Evolutionary conservation across 2,113 vertebrate species (phyloP).

Genomic region (Lophotis ruficrista): DNA sequence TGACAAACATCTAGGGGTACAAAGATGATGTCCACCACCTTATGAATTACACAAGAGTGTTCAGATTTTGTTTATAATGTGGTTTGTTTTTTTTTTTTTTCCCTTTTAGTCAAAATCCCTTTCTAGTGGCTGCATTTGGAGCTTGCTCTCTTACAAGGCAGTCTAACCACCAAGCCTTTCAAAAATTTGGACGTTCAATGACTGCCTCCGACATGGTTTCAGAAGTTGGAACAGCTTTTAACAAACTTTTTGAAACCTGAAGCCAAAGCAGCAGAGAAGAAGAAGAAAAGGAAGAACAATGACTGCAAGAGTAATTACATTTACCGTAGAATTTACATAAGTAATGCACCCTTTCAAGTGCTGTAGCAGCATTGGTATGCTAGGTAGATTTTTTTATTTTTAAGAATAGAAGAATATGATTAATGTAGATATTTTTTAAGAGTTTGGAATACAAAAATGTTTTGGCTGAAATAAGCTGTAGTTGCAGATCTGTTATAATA

Average conservation of each 20-base stretch:
- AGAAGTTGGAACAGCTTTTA: conserved; percentile 91
- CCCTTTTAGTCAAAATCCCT: conserved; percentile 79
- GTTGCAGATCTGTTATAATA: conserved; percentile 66
- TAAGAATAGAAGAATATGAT: conserved; percentile 50
- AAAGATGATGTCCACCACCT: neutral
- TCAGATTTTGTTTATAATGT: neutral
- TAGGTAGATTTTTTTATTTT: conserved; percentile 63
- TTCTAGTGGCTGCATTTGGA: conserved; percentile 90
- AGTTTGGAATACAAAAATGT: conserved; percentile 46
- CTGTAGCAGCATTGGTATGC: conserved; percentile 57
- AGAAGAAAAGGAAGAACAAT: neutral
- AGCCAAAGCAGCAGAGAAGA: conserved; percentile 1
- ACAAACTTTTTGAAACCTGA: conserved; percentile 90
- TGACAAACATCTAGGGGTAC: neutral
- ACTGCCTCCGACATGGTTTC: conserved; percentile 94
- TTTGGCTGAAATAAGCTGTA: conserved; percentile 52
- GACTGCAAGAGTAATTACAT: conserved; percentile 10
- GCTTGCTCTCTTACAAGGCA: conserved; percentile 91
- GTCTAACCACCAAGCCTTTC: conserved; percentile 92
- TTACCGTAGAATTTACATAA: conserved; percentile 20
- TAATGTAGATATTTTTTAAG: conserved; percentile 67
- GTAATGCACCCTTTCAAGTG: conserved; percentile 47
- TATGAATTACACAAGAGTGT: neutral
- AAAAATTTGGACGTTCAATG: conserved; percentile 87
- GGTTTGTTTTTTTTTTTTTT: neutral